These are phyloP conservation scores for Pediacus dermestoides DNA, from an alignment of 2,888 invertebrate species.

Conservation along the genomic window DNA sequence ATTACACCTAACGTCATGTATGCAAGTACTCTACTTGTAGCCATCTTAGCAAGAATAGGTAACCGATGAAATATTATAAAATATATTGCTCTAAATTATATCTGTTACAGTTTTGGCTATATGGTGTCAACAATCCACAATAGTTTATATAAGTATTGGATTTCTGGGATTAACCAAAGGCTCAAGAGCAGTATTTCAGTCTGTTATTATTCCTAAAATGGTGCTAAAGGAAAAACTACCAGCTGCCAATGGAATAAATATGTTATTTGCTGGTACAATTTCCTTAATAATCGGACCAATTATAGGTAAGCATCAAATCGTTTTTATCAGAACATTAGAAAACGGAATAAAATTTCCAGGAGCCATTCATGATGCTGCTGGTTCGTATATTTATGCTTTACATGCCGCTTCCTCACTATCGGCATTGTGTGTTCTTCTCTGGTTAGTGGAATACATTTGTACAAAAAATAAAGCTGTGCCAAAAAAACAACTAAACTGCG, in stretches of 20 bases:
- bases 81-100: neutral
- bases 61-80: constrained; percentile 21
- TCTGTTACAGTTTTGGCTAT: constrained; percentile 36
- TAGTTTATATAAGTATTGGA: constrained; percentile 33
- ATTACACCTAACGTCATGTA: constrained; percentile 46
- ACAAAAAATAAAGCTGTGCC: too few relatives aligned
- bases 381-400: constrained; percentile 33
- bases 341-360: constrained; percentile 24
- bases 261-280: constrained; percentile 43
- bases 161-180: constrained; percentile 47
- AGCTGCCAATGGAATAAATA: constrained; percentile 45
- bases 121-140: constrained; percentile 22
- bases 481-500: too few relatives aligned
- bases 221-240: constrained; percentile 44
- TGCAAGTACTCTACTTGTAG: constrained; percentile 41
- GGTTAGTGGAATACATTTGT: constrained; percentile 24
- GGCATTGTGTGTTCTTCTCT: constrained; percentile 32
- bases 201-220: constrained; percentile 45
- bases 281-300: constrained; percentile 45
- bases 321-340: constrained; percentile 3
- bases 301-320: constrained; percentile 47
- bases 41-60: constrained; percentile 46
- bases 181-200: constrained; percentile 47
- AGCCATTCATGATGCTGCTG: constrained; percentile 29
- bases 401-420: constrained; percentile 34